Percentiles rank a stretch among this genome's conserved stretches.
phyloP scores from a whole-genome alignment of 2,113 vertebrate species.

The Hyperoodon ampullatus region DNA sequence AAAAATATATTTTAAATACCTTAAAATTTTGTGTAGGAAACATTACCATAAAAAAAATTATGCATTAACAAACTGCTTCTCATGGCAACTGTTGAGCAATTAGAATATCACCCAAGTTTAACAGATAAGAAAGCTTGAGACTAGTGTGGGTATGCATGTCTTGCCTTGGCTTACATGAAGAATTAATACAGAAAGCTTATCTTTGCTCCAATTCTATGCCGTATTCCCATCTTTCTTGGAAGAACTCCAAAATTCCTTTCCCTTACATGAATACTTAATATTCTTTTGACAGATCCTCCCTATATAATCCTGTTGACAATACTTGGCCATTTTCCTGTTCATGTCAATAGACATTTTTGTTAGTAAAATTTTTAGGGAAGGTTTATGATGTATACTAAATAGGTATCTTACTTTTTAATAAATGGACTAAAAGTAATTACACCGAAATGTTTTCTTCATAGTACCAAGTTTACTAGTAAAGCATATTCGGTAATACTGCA shows the following conservation, averaged over 20 bases:
- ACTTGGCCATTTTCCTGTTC: background rate
- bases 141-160: background rate
- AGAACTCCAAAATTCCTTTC: background rate
- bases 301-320: background rate
- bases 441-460: background rate
- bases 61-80: background rate
- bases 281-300: background rate
- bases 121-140: background rate
- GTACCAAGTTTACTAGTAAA: background rate
- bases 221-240: background rate
- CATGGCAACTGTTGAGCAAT: background rate
- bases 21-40: slow-evolving; percentile 28
- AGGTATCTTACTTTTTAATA: background rate
- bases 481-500: background rate
- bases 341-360: background rate
- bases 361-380: background rate
- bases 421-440: background rate
- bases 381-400: background rate
- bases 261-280: slow-evolving; percentile 19
- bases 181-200: background rate
- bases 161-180: background rate
- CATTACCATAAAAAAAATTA: background rate
- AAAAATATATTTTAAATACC: background rate
- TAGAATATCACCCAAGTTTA: background rate
- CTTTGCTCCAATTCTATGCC: background rate